Conservation (phyloP, 2,113 vertebrate genomes). For the Salvelinus alpinus region DNA sequence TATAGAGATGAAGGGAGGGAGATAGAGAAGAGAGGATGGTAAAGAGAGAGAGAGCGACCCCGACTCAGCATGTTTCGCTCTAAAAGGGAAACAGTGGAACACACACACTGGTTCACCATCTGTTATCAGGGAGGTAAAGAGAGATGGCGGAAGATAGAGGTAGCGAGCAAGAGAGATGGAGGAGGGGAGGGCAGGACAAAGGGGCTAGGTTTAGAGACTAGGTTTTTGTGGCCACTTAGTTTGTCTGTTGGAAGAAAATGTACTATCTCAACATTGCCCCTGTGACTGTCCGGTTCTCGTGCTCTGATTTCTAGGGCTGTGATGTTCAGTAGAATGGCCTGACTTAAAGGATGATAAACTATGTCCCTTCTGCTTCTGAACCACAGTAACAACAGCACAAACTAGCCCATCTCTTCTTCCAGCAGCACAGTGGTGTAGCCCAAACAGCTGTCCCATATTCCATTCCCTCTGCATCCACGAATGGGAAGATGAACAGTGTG, state of each 20-base stretch:
- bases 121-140: constrained; percentile 53
- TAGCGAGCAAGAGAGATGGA: constrained; percentile 18
- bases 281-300: constrained; percentile 19
- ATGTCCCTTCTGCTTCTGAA: constrained; percentile 15
- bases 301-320: constrained; percentile 14
- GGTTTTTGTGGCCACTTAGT: constrained; percentile 45
- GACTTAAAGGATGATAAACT: constrained; percentile 2
- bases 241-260: neutral
- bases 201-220: constrained; percentile 8
- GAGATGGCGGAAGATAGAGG: constrained; percentile 12
- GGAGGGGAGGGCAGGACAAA: constrained; percentile 14
- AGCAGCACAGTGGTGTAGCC: neutral
- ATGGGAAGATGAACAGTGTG: constrained; percentile 55
- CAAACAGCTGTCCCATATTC: constrained; percentile 55
- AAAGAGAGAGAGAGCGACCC: constrained; percentile 57
- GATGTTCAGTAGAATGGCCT: constrained; percentile 18
- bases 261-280: constrained; percentile 30
- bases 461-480: constrained; percentile 25
- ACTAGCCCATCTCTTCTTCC: constrained; percentile 22
- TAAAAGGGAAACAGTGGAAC: constrained; percentile 73
- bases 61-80: constrained; percentile 57
- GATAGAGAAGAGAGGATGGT: constrained; percentile 42
- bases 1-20: neutral
- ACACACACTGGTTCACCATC: constrained; percentile 75
- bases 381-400: constrained; percentile 39